A percentile compares a stretch with the other conserved stretches of the same genome.
Conservation (phyloP, 2,113 vertebrate genomes). For the Notothenia rossii region DNA sequence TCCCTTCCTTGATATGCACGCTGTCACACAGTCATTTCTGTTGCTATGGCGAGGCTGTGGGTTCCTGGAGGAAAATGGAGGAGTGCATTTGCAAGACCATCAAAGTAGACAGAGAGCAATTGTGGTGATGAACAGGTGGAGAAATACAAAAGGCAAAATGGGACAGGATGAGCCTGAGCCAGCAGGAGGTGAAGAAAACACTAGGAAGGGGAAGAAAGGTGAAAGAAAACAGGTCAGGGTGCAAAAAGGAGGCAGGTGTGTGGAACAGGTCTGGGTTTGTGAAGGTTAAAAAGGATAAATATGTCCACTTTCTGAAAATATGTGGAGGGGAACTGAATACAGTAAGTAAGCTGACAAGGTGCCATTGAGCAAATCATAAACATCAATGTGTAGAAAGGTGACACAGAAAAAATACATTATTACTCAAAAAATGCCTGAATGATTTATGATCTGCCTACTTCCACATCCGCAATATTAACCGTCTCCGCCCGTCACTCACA, state of each 20-base stretch:
- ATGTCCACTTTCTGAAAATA: conserved; percentile 3
- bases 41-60: conserved; percentile 79
- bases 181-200: conserved; percentile 24
- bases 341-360: conserved; percentile 16
- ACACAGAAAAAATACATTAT: background rate
- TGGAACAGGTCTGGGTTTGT: background rate
- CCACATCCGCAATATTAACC: too few relatives aligned
- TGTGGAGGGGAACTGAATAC: conserved; percentile 6
- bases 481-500: too few relatives aligned
- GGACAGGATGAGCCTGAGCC: background rate
- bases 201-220: conserved; percentile 6
- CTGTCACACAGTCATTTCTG: conserved; percentile 58
- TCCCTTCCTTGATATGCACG: conserved; percentile 39
- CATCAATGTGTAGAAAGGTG: background rate
- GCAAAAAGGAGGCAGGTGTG: conserved; percentile 24
- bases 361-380: conserved; percentile 39
- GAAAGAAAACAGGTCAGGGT: conserved; percentile 1
- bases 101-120: conserved; percentile 19
- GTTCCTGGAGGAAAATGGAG: conserved; percentile 46
- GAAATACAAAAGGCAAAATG: conserved; percentile 29
- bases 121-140: conserved; percentile 14
- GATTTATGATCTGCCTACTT: background rate
- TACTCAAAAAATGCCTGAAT: background rate
- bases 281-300: conserved; percentile 32
- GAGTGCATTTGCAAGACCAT: conserved; percentile 20